phyloP scores from a whole-genome alignment of 2,888 invertebrate genomes.

The Lasioglossum vierecki region DNA sequence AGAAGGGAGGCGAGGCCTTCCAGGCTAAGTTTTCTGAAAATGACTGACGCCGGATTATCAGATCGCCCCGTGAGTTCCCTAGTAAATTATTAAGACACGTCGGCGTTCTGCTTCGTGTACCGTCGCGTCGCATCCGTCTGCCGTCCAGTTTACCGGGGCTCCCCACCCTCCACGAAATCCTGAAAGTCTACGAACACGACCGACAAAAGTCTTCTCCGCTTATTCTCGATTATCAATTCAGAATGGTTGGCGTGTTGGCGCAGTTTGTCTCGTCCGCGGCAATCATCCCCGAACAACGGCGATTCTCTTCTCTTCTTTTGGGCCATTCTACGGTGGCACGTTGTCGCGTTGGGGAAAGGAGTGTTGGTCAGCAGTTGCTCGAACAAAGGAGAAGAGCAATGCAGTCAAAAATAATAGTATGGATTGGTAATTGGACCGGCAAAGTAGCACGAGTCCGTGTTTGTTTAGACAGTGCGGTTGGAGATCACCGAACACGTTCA shows the following conservation, averaged over 20 bases:
- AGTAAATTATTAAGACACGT: conserved; percentile 56
- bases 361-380: not conserved
- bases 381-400: not conserved
- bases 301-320: not conserved
- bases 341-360: not conserved
- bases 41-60: conserved; percentile 67
- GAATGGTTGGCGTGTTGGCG: not conserved
- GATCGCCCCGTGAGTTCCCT: conserved; percentile 54
- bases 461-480: not conserved
- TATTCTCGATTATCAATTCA: not conserved
- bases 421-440: not conserved
- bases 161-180: not conserved
- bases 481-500: too few relatives aligned
- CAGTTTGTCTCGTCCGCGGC: not conserved
- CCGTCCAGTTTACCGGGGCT: not conserved
- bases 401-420: not conserved
- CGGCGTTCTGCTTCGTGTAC: conserved; percentile 22
- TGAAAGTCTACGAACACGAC: not conserved
- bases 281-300: not conserved
- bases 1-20: conserved; percentile 44
- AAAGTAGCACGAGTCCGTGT: not conserved
- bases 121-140: not conserved
- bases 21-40: conserved; percentile 65
- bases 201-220: not conserved
- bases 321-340: not conserved